Percentiles rank a stretch among this genome's conserved stretches.
These are phyloP conservation scores for Stichodactyla helianthus DNA, from an alignment of 64 coral and sea anemone genomes.

Conservation along the genomic window DNA sequence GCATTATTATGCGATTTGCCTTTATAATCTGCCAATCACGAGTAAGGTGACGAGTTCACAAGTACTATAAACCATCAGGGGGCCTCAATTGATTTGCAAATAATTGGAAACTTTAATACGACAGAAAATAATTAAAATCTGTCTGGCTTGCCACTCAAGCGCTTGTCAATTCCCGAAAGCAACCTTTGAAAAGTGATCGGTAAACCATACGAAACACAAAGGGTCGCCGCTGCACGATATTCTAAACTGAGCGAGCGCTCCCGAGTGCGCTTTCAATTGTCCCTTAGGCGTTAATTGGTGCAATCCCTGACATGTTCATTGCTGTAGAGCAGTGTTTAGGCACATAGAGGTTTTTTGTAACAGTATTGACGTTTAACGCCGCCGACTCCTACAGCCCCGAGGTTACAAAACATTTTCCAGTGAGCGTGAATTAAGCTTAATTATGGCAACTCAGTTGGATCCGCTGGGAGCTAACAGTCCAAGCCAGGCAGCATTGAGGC, in stretches of 20 bases:
- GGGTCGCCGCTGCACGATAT: slow-evolving; percentile 91
- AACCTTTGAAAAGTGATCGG: slow-evolving; percentile 96
- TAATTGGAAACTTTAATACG: slow-evolving; percentile 99
- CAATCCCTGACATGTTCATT: slow-evolving; percentile 53
- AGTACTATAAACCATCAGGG: slow-evolving; percentile 86
- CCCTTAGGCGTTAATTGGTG: slow-evolving; percentile 88
- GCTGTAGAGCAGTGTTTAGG: slow-evolving; percentile 75
- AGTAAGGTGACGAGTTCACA: slow-evolving; percentile 82
- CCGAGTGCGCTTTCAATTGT: slow-evolving; percentile 63
- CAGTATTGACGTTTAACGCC: slow-evolving; percentile 79
- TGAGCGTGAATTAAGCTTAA: slow-evolving; percentile 98
- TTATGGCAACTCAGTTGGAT: slow-evolving; percentile 97
- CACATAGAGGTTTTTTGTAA: slow-evolving; percentile 68
- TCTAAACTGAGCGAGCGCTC: slow-evolving; percentile 60
- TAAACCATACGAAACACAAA: slow-evolving; percentile 66
- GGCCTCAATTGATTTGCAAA: slow-evolving; percentile 99
- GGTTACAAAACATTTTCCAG: slow-evolving; percentile 98
- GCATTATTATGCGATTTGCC: slow-evolving; percentile 99
- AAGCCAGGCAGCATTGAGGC: slow-evolving; percentile 66
- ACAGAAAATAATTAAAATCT: slow-evolving; percentile 99
- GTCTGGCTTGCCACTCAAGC: slow-evolving; percentile 98
- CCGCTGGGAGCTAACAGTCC: slow-evolving; percentile 73
- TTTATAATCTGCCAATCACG: slow-evolving; percentile 93
- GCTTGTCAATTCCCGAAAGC: slow-evolving; percentile 96
- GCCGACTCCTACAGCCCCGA: slow-evolving; percentile 94